Evolutionary conservation across 1,140 invertebrate species (phyloP).

Genomic region (Spodoptera frugiperda): DNA sequence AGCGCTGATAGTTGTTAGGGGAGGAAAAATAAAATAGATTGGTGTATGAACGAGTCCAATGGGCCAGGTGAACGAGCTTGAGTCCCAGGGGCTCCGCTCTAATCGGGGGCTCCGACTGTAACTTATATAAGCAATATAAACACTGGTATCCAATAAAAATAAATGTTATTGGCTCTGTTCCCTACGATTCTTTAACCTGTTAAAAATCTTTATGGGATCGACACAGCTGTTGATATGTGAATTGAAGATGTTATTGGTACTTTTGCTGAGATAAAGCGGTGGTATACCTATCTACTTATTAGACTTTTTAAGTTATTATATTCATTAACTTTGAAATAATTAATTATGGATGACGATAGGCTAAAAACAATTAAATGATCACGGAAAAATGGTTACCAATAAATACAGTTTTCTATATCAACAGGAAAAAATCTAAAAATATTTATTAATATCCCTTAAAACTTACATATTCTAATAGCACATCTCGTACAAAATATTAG

Average conservation of each 20-base stretch:
- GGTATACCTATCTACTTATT: too few species aligned
- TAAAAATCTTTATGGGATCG: conserved; percentile 5
- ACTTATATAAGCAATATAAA: conserved; percentile 36
- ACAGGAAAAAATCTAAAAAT: too few species aligned
- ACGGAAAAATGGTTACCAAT: too few species aligned
- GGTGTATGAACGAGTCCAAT: conserved; percentile 53
- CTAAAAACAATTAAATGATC: too few species aligned
- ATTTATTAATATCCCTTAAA: too few species aligned
- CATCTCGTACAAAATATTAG: not conserved
- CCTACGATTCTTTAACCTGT: not conserved
- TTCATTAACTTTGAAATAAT: too few species aligned
- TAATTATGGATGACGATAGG: too few species aligned
- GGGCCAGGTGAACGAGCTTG: conserved; percentile 48
- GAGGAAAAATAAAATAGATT: conserved; percentile 57
- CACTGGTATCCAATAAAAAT: conserved; percentile 24
- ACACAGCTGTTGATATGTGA: not conserved
- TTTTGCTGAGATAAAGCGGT: not conserved
- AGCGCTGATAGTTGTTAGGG: conserved; percentile 48
- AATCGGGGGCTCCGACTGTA: conserved; percentile 47
- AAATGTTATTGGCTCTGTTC: conserved; percentile 28
- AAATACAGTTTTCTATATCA: too few species aligned
- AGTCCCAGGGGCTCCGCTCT: conserved; percentile 42
- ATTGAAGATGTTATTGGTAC: not conserved
- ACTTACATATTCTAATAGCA: not conserved
- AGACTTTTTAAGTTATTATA: too few species aligned